Conservation (phyloP, 2,113 vertebrate species). For the Albula glossodonta region DNA sequence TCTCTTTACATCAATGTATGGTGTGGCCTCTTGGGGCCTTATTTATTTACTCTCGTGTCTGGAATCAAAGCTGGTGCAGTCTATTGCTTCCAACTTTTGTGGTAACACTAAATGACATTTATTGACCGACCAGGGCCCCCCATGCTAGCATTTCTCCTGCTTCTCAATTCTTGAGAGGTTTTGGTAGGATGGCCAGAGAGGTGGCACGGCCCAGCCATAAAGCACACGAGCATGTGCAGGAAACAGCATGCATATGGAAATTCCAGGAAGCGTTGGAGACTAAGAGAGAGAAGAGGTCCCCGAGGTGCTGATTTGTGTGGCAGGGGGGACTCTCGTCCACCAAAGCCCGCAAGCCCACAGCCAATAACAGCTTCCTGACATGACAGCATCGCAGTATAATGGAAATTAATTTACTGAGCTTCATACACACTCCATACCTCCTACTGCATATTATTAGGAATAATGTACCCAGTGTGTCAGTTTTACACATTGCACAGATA, state of each 20-base stretch:
- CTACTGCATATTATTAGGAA: not conserved
- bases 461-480: not conserved
- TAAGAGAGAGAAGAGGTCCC: conserved; percentile 50
- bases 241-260: conserved; percentile 45
- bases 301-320: conserved; percentile 53
- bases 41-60: conserved; percentile 67
- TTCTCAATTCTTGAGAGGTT: conserved; percentile 26
- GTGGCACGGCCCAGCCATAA: conserved; percentile 26
- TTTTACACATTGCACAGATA: not conserved
- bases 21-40: conserved; percentile 63
- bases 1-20: conserved; percentile 22
- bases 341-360: conserved; percentile 62
- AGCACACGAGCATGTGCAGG: conserved; percentile 26
- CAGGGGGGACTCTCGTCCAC: conserved; percentile 51
- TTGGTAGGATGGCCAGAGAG: conserved; percentile 1
- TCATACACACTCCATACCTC: not conserved
- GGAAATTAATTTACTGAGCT: not conserved
- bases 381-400: not conserved
- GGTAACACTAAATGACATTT: conserved; percentile 39
- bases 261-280: conserved; percentile 11
- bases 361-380: conserved; percentile 41
- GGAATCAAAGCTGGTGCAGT: conserved; percentile 52
- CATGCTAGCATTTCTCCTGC: conserved; percentile 12
- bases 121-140: not conserved
- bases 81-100: conserved; percentile 59